Evolutionary conservation across 2,113 vertebrate genomes (phyloP), one percentile per base, ranked within the genome.

Genomic region (Sturnira hondurensis): DNA sequence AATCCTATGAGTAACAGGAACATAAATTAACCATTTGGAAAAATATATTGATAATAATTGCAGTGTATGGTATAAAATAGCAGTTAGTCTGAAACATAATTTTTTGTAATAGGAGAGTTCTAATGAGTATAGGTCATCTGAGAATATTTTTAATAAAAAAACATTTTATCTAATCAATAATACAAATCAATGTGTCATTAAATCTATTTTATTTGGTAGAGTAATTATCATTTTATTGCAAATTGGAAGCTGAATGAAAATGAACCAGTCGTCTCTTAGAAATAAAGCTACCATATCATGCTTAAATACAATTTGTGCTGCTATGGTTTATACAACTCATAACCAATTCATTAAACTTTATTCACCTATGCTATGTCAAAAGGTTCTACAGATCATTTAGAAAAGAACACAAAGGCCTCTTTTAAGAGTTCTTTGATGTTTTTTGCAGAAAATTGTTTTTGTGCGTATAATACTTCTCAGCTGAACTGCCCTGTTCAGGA

Each of bases 241-340:
- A 87, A 90, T n/a, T 83, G 7, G 26, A 96, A 94, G 26, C n/a
- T 76, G 38, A 89, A 36, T 85, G 15, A 90, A 86, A 84, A 92
- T 91, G 67, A 92, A 8, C 26, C 5, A 50, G 31, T 12, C 80
- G 7, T 87, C 33, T 82, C 91, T 73, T 36, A 17, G 31, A 89
- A 47, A 77, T 76, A 73, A 86, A 86, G 12, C 17, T 28, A 68
- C 14, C 67, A 58, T 68, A 45, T 56, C 13, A 91, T 33, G 43
- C 36, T 86, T 84, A 81, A 92, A 84, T 38, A 81, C 0, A 2
- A 81, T 86, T 94, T 83, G 31, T 65, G 8, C 50, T 90, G 38
- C 28, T 80, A 56, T 45, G 3, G 7, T 77, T 78, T 93, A 38
- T 67, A 33, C 1, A 45, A 92, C 61, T 56, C 31, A 56, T 80